Percentiles rank a stretch among this genome's conserved stretches.
These are phyloP conservation scores for Chondrilla cf. caribensis DNA, from an alignment of 37 sponge, comb jelly and placozoan genomes.

Conservation along the genomic window DNA sequence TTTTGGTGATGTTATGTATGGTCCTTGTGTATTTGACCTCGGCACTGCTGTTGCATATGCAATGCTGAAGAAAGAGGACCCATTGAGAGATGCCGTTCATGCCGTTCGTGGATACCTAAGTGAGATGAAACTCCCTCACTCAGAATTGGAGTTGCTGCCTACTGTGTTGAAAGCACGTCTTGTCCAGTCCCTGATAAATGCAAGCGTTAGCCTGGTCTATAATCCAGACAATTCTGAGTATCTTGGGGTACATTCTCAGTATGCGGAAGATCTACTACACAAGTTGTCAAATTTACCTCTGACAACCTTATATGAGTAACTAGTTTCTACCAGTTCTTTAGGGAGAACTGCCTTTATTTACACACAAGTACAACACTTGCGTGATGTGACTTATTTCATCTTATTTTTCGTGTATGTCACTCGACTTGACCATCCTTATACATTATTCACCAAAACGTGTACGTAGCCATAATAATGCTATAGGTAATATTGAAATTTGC, in stretches of 20 bases:
- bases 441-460: no score
- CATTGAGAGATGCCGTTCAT: background rate
- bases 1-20: background rate
- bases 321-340: background rate
- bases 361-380: no score
- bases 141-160: background rate
- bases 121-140: background rate
- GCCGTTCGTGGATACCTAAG: background rate
- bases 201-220: background rate
- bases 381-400: no score
- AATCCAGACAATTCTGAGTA: slow-evolving; percentile 14
- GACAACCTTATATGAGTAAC: background rate
- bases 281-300: background rate
- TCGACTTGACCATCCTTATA: no score
- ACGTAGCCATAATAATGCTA: no score
- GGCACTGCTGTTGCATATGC: background rate
- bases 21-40: slow-evolving; percentile 2
- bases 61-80: background rate
- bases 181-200: background rate
- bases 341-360: background rate
- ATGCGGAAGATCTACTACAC: background rate
- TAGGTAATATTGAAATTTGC: no score
- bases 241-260: background rate
- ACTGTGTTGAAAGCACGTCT: background rate
- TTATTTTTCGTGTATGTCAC: no score